Conservation (phyloP, 1,140 invertebrate genomes). For the Limonius californicus region DNA sequence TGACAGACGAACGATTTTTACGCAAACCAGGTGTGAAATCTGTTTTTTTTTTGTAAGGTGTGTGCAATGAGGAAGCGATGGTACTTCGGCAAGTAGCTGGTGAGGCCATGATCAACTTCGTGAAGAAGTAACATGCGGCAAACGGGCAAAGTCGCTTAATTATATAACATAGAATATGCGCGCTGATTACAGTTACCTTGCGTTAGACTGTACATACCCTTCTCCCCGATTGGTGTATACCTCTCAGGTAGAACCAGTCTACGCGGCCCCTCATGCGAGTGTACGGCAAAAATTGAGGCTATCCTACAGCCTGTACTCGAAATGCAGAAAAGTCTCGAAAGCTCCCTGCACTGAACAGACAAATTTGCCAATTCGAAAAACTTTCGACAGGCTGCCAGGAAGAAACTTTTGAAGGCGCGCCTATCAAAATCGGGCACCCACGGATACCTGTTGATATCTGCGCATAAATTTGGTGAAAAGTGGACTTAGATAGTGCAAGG, state of each 20-base stretch:
- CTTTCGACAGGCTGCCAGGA: too few relatives aligned
- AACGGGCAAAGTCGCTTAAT: conserved; percentile 21
- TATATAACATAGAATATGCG: conserved; percentile 32
- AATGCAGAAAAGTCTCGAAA: neutral
- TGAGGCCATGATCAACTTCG: too few relatives aligned
- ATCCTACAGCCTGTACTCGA: conserved; percentile 17
- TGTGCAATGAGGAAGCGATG: too few relatives aligned
- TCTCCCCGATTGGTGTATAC: conserved; percentile 29
- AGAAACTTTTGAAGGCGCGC: too few relatives aligned
- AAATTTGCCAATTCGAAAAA: too few relatives aligned
- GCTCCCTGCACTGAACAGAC: neutral
- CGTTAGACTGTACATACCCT: conserved; percentile 38
- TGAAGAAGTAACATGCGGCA: conserved; percentile 16
- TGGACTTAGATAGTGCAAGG: neutral
- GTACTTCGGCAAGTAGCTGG: neutral
- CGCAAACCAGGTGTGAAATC: neutral
- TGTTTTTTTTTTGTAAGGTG: neutral
- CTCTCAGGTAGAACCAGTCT: conserved; percentile 45
- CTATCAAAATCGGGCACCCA: neutral
- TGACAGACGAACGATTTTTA: neutral
- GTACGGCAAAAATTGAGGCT: conserved; percentile 32
- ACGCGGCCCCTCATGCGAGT: conserved; percentile 33
- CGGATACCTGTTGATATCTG: conserved; percentile 4
- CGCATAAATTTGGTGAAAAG: conserved; percentile 9
- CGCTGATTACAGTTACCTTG: conserved; percentile 39